A percentile compares a stretch with the other conserved stretches of the same genome.
Conservation (phyloP, 2,113 vertebrate genomes). For the Macroglossus sobrinus region DNA sequence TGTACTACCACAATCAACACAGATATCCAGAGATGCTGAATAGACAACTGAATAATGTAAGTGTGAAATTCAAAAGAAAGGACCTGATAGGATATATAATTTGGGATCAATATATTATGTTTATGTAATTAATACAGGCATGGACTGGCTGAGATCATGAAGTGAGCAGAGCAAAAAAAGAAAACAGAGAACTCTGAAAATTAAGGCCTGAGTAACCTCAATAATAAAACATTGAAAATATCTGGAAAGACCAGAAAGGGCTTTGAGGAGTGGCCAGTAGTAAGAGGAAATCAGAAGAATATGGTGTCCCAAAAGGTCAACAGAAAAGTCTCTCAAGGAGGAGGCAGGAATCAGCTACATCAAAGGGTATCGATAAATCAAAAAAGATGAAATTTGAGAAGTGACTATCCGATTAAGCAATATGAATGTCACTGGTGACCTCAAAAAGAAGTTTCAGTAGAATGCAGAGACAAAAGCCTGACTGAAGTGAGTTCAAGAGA, state of each 20-base stretch:
- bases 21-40: not conserved
- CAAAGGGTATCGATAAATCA: not conserved
- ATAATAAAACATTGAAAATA: not conserved
- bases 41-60: not conserved
- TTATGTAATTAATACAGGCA: not conserved
- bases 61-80: not conserved
- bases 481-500: not conserved
- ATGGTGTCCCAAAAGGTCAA: not conserved
- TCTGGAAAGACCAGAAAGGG: not conserved
- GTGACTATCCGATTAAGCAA: not conserved
- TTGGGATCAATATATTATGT: not conserved
- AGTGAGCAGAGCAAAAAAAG: not conserved
- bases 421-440: not conserved
- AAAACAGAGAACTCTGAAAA: not conserved
- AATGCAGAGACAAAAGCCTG: not conserved
- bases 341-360: not conserved
- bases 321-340: not conserved
- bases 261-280: not conserved
- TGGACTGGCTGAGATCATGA: not conserved
- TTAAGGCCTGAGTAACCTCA: not conserved
- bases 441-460: not conserved
- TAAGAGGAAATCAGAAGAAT: not conserved
- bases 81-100: not conserved
- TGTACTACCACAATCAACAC: not conserved
- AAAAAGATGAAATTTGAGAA: not conserved